phyloP scores from a whole-genome alignment of 2,797 vertebrate species.

The Gadopsis bispinosus region DNA sequence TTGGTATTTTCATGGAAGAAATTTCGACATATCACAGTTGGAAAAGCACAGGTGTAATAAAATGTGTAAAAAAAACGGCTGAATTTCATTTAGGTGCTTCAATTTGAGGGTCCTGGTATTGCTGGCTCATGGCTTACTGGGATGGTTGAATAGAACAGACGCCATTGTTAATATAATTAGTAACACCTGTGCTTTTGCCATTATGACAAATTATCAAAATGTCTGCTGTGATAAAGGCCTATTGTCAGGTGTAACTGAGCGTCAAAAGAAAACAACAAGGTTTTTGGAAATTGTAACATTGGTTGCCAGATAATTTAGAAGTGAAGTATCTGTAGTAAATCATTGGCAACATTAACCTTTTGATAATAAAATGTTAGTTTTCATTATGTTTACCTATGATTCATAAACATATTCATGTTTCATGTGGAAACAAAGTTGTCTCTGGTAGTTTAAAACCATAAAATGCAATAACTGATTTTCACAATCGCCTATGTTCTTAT shows the following conservation, averaged over 20 bases:
- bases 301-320: background rate
- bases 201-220: too few relatives aligned
- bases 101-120: background rate
- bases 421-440: too few relatives aligned
- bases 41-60: background rate
- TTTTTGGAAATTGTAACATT: background rate
- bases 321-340: background rate
- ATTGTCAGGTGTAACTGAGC: background rate
- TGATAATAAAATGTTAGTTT: background rate
- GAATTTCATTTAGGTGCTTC: background rate
- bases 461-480: background rate
- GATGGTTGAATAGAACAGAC: background rate
- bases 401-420: too few relatives aligned
- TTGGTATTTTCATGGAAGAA: background rate
- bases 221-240: background rate
- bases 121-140: background rate
- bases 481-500: background rate
- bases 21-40: background rate
- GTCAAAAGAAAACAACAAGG: background rate
- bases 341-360: background rate
- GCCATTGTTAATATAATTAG: background rate
- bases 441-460: background rate
- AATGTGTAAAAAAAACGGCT: background rate
- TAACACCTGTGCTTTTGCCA: too few relatives aligned
- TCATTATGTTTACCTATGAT: background rate